A percentile compares a stretch with the other conserved stretches of the same genome.
Conservation (phyloP, 2,797 vertebrate genomes). For the Melanogrammus aeglefinus region DNA sequence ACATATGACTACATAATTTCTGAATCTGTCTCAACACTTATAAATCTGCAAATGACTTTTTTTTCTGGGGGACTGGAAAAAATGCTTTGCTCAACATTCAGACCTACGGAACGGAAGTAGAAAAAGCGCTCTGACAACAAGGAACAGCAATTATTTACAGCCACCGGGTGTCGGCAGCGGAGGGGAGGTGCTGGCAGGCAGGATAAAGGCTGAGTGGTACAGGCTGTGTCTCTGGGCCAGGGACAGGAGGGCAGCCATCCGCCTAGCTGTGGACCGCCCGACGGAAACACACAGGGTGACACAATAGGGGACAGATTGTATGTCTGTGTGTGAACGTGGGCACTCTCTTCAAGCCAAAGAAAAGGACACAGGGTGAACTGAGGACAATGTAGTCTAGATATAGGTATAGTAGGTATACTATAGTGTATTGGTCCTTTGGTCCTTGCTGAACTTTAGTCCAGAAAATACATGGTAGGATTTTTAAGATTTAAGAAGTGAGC, state of each 20-base stretch:
- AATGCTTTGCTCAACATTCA: not conserved
- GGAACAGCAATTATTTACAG: not conserved
- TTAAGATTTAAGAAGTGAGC: not conserved
- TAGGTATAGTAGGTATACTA: not conserved
- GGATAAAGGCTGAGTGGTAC: constrained; percentile 31
- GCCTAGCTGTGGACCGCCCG: too few species aligned
- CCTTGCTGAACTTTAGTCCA: not conserved
- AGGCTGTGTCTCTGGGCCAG: constrained; percentile 1
- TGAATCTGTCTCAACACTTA: not conserved
- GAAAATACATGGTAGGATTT: not conserved
- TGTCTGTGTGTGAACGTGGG: not conserved
- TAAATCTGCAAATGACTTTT: not conserved
- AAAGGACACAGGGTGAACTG: not conserved
- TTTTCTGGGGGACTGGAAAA: not conserved
- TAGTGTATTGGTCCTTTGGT: not conserved
- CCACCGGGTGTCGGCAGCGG: constrained; percentile 3
- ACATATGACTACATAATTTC: not conserved
- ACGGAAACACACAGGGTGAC: not conserved
- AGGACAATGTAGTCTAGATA: not conserved
- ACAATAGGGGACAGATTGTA: not conserved
- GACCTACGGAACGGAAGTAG: not conserved
- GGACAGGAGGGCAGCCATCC: not conserved
- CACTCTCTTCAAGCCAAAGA: not conserved
- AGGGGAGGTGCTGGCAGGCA: constrained; percentile 41
- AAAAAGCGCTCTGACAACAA: not conserved